These are phyloP conservation scores for Anticlea derivata DNA, from an alignment of 2,888 invertebrate genomes.

Conservation along the genomic window DNA sequence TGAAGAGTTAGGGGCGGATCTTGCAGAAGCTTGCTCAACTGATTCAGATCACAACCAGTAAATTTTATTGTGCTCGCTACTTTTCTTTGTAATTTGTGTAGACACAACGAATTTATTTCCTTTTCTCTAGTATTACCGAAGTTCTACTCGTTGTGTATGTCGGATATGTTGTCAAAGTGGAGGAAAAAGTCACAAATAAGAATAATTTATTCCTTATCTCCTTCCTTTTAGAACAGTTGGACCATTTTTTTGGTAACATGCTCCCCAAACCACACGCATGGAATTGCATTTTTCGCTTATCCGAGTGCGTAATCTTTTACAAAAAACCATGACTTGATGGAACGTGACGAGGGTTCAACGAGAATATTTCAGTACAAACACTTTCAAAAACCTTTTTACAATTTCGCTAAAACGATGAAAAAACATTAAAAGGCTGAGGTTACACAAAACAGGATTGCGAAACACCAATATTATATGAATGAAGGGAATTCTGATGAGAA, in stretches of 20 bases:
- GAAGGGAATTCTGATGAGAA: neutral
- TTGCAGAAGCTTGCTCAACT: too few species aligned
- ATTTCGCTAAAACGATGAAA: neutral
- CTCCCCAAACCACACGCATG: neutral
- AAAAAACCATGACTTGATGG: slow-evolving; percentile 19
- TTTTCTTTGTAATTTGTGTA: too few species aligned
- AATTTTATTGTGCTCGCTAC: too few species aligned
- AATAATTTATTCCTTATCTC: too few species aligned
- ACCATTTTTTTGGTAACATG: neutral
- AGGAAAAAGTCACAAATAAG: too few species aligned
- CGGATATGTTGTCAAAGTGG: too few species aligned
- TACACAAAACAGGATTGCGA: slow-evolving; percentile 9
- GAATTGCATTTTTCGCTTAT: slow-evolving; percentile 14
- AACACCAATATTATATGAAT: slow-evolving; percentile 10
- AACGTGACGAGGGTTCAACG: slow-evolving; percentile 21
- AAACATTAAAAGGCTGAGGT: slow-evolving; percentile 12
- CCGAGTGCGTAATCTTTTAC: slow-evolving; percentile 17
- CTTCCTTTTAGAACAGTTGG: too few species aligned
- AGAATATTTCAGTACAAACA: slow-evolving; percentile 13
- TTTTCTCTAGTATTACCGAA: too few species aligned
- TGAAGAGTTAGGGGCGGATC: too few species aligned
- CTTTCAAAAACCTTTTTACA: slow-evolving; percentile 18
- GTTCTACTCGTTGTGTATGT: too few species aligned
- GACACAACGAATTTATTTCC: too few species aligned
- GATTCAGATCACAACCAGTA: too few species aligned